A percentile compares a stretch with the other conserved stretches of the same genome.
phyloP scores from a whole-genome alignment of 2,888 invertebrate genomes.

The Synergus laeviventris region DNA sequence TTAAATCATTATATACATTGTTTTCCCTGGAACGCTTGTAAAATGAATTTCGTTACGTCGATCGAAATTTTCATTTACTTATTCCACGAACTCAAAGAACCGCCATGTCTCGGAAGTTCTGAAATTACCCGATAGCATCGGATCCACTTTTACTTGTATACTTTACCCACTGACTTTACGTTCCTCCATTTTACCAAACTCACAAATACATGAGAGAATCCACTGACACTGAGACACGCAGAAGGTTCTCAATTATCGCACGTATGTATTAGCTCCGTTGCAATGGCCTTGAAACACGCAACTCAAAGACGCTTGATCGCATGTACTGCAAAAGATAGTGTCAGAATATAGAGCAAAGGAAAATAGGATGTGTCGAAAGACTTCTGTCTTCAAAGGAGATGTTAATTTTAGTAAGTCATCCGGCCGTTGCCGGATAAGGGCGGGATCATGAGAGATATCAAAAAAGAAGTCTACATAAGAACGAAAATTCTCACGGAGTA shows the following conservation, averaged over 20 bases:
- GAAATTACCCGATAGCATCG: constrained; percentile 52
- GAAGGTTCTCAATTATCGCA: constrained; percentile 19
- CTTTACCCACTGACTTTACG: constrained; percentile 51
- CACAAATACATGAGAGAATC: constrained; percentile 43
- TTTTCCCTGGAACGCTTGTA: neutral
- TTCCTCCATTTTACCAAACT: constrained; percentile 46
- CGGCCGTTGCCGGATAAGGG: constrained; percentile 3
- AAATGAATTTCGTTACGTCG: constrained; percentile 45
- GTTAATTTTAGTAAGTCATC: constrained; percentile 35
- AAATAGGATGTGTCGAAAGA: constrained; percentile 21
- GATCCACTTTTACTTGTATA: constrained; percentile 49
- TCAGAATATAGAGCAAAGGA: constrained; percentile 1
- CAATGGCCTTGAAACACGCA: constrained; percentile 45
- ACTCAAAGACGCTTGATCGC: constrained; percentile 31
- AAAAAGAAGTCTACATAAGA: constrained; percentile 15
- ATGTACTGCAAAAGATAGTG: constrained; percentile 3
- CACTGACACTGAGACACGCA: constrained; percentile 8
- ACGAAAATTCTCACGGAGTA: constrained; percentile 21
- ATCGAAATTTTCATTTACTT: constrained; percentile 51
- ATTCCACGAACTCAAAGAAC: constrained; percentile 49
- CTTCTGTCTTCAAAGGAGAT: constrained; percentile 16
- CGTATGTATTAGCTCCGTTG: constrained; percentile 36
- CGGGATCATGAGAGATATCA: constrained; percentile 14
- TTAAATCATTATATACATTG: neutral
- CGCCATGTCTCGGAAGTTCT: constrained; percentile 51